Evolutionary conservation across 1,140 invertebrate genomes (phyloP), one percentile per base, ranked within the genome.

Genomic region (Euborellia annulipes): DNA sequence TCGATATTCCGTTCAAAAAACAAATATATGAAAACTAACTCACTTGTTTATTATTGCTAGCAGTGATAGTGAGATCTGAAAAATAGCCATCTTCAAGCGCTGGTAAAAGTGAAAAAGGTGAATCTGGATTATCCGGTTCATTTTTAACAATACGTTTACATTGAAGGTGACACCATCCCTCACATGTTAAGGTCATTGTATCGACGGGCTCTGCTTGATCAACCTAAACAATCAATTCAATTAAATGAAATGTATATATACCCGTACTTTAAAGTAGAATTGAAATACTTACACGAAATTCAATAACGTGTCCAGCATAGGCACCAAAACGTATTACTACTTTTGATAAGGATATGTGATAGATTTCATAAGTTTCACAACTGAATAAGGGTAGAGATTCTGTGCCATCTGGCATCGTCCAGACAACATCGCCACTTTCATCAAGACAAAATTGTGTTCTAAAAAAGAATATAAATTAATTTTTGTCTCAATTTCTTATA

Each of bases 11-110:
- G 3, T n/a, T 3, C 36, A 38, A 38, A 16, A 11, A 18, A 38
- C 7, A 2, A 38, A 2, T 9, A 2, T n/a, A 44, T 14, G 21
- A 3, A 2, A n/a, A 19, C 18, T 16, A 1, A 19, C 6, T n/a
- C 58, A 72, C 72, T 60, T 71, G 62, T 61, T 69, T 72, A 22
- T 66, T 66, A 55, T 65, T 68, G 30, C 62, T 58, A 27, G 70
- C 63, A 46, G 58, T 66, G 8, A 76, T 63, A 30, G 62, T 57
- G 36, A 77, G 52, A 64, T 79, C 76, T 44, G 69, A 70, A 53
- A 79, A 79, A 54, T 71, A 78, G 1, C 71, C 70, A 49, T 78
- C 73, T 47, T 73, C 68, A 30, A 79, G 58, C n/a, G 76, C 75
- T 45, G 71, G 66, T 11, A 74, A 57, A 37, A 78, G 68, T 27